phyloP scores from a whole-genome alignment of 2,888 invertebrate genomes.

The Kuschelorhynchus macadamiae region DNA sequence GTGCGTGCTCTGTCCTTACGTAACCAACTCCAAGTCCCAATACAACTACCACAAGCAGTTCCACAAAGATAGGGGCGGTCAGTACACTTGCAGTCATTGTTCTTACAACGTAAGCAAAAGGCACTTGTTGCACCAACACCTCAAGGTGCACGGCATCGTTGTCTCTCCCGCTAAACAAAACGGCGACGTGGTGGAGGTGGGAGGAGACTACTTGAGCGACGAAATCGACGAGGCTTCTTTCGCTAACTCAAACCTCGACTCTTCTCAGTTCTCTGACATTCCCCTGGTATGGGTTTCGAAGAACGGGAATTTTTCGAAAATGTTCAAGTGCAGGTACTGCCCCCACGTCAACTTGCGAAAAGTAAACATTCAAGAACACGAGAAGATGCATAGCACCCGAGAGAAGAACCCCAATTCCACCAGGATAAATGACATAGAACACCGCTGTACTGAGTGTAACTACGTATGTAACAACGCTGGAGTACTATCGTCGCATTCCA shows the following conservation, averaged over 20 bases:
- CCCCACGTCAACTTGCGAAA: conserved; percentile 87
- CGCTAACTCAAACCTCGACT: conserved; percentile 62
- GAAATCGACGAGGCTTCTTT: conserved; percentile 62
- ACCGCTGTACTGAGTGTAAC: conserved; percentile 84
- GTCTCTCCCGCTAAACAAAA: conserved; percentile 65
- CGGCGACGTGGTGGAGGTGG: conserved; percentile 57
- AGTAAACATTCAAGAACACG: conserved; percentile 86
- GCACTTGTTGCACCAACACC: conserved; percentile 87
- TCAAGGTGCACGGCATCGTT: conserved; percentile 80
- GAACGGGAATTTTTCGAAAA: conserved; percentile 81
- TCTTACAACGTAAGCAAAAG: conserved; percentile 86
- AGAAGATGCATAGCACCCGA: conserved; percentile 79
- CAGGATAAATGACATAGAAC: conserved; percentile 70
- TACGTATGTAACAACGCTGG: conserved; percentile 83
- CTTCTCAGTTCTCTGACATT: conserved; percentile 73
- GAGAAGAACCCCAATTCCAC: conserved; percentile 61
- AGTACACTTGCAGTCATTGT: conserved; percentile 86
- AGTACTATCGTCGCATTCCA: conserved; percentile 79
- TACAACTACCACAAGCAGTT: conserved; percentile 90
- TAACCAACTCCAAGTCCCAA: conserved; percentile 88
- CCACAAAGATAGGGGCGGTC: conserved; percentile 81
- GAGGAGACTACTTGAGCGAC: conserved; percentile 59
- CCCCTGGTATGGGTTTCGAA: conserved; percentile 84
- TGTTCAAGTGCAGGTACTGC: conserved; percentile 88
- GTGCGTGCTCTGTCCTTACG: conserved; percentile 87